phyloP scores from a whole-genome alignment of 2,797 vertebrate genomes.

The Pagetopsis macropterus region DNA sequence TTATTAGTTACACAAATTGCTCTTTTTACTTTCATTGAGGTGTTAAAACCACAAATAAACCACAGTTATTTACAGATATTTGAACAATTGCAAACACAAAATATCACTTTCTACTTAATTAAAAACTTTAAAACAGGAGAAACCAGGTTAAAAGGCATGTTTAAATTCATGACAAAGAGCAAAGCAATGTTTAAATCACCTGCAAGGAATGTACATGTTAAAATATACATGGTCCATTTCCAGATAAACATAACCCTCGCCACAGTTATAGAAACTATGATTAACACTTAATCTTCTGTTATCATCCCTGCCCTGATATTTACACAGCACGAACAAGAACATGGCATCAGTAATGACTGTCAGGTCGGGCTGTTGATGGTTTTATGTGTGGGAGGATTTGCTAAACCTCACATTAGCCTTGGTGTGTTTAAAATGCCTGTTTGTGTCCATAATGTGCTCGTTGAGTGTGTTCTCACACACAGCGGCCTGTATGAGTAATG shows the following conservation, averaged over 20 bases:
- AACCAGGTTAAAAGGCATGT: background rate
- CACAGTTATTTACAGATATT: no score
- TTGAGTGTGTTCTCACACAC: background rate
- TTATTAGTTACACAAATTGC: no score
- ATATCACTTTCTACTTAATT: no score
- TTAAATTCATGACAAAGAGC: background rate
- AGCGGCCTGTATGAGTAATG: background rate
- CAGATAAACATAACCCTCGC: background rate
- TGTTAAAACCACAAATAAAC: no score
- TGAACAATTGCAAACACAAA: no score
- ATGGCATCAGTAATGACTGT: background rate
- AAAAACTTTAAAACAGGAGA: background rate
- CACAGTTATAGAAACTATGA: background rate
- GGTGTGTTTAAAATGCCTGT: background rate
- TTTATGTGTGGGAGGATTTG: background rate
- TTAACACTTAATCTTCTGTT: background rate
- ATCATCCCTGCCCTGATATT: background rate
- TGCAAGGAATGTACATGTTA: background rate
- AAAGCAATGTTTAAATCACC: no score
- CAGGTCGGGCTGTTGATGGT: background rate
- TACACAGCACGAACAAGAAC: background rate
- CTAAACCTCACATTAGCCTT: background rate
- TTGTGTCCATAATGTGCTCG: background rate
- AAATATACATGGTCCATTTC: background rate
- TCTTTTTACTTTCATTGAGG: no score